Evolutionary conservation across 2,888 invertebrate species (phyloP).

Genomic region (Drosophila subsilvestris): DNA sequence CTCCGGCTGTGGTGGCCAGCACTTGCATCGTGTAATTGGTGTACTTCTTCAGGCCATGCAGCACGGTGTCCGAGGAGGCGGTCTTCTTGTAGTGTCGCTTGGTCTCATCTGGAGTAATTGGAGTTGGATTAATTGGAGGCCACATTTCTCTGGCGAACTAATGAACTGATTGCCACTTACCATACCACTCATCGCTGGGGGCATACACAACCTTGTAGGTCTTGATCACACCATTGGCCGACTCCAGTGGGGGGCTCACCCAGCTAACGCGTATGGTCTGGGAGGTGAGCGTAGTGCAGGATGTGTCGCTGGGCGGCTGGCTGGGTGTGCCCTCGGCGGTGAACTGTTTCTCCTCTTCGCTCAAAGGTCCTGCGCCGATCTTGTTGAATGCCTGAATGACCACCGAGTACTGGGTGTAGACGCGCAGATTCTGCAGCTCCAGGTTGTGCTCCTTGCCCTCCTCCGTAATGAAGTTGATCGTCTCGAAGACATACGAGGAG

Average conservation of each 20-base stretch:
- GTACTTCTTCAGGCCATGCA: constrained; percentile 96
- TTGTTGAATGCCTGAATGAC: constrained; percentile 98
- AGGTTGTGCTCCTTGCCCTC: constrained; percentile 95
- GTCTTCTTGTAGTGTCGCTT: constrained; percentile 96
- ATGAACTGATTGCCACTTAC: constrained; percentile 86
- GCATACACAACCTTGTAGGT: constrained; percentile 98
- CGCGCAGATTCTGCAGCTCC: constrained; percentile 92
- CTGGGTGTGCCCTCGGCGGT: constrained; percentile 97
- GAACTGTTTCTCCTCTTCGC: constrained; percentile 94
- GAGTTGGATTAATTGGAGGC: not conserved
- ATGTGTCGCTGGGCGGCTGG: constrained; percentile 95
- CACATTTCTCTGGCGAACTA: not conserved
- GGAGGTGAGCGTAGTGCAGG: constrained; percentile 96
- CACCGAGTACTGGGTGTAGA: constrained; percentile 97
- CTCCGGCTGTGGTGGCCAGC: constrained; percentile 96
- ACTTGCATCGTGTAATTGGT: constrained; percentile 99
- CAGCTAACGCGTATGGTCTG: constrained; percentile 97
- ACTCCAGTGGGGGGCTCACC: constrained; percentile 95
- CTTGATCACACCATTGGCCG: constrained; percentile 97
- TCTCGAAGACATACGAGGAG: constrained; percentile 95
- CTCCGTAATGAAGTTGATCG: constrained; percentile 95
- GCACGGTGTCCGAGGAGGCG: constrained; percentile 95
- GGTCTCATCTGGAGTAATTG: constrained; percentile 90
- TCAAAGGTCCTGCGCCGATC: constrained; percentile 95
- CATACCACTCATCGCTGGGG: constrained; percentile 96